A percentile compares a stretch with the other conserved stretches of the same genome.
Conservation (phyloP, 1,140 invertebrate genomes). For the Temnothorax longispinosus region DNA sequence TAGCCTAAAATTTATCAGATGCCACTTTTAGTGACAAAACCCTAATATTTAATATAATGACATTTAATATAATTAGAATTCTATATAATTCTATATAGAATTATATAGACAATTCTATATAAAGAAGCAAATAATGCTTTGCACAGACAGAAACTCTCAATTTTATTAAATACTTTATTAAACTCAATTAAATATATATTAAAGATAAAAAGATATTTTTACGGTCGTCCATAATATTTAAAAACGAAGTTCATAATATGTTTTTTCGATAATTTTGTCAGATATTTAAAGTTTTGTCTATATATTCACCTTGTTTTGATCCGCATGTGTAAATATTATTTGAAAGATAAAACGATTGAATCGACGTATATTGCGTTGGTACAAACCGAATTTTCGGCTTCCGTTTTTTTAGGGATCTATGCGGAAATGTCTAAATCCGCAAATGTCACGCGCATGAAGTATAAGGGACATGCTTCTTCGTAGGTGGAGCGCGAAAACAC, state of each 20-base stretch:
- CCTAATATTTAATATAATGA: background rate
- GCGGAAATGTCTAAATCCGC: slow-evolving; percentile 14
- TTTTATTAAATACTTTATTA: slow-evolving; percentile 7
- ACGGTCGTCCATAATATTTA: background rate
- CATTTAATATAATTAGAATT: background rate
- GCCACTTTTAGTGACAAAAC: background rate
- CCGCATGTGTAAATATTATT: background rate
- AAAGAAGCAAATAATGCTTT: background rate
- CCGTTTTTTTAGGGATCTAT: slow-evolving; percentile 1
- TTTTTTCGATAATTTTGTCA: background rate
- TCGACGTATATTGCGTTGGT: background rate
- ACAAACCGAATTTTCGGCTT: background rate
- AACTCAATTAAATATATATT: background rate
- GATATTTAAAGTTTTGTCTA: background rate
- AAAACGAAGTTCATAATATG: background rate
- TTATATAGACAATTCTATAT: background rate
- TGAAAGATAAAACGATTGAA: background rate
- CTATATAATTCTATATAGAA: background rate
- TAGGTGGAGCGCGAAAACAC: slow-evolving; percentile 1
- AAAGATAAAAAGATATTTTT: background rate
- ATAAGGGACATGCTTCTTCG: slow-evolving; percentile 24
- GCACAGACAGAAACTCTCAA: background rate
- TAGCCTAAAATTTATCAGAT: background rate
- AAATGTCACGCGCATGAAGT: background rate
- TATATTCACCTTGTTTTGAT: background rate